phyloP scores from a whole-genome alignment of 2,113 vertebrate species.

The Nothobranchius furzeri region DNA sequence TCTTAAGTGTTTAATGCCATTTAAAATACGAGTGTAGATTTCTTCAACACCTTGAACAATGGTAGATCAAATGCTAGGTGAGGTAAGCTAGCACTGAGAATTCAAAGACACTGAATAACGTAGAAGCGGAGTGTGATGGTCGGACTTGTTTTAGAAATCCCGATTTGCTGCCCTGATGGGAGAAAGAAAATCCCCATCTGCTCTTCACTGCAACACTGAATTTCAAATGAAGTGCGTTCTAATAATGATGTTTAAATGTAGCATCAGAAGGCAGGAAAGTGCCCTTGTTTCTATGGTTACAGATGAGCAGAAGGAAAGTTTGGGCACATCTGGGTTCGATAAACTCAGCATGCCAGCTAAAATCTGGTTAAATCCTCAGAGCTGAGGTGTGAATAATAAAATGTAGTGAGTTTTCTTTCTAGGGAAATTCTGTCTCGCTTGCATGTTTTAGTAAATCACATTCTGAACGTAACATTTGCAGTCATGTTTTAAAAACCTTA shows the following conservation, averaged over 20 bases:
- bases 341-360: neutral
- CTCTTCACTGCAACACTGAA: neutral
- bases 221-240: neutral
- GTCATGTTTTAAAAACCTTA: neutral
- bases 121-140: no score
- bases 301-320: neutral
- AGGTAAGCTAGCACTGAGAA: no score
- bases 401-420: slow-evolving; percentile 37
- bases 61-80: no score
- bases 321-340: neutral
- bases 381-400: slow-evolving; percentile 16
- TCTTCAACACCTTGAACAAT: no score
- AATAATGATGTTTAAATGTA: neutral
- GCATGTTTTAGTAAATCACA: slow-evolving; percentile 60
- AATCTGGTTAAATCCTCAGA: neutral
- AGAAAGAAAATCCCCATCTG: neutral
- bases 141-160: no score
- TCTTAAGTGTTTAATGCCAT: slow-evolving; percentile 25
- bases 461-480: slow-evolving; percentile 17
- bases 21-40: neutral
- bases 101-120: no score
- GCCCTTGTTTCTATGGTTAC: neutral
- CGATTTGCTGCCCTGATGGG: no score
- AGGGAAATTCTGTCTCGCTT: slow-evolving; percentile 20
- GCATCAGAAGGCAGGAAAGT: neutral